These are phyloP conservation scores for Gymnocheta viridis DNA, from an alignment of 2,888 invertebrate genomes.

Conservation along the genomic window DNA sequence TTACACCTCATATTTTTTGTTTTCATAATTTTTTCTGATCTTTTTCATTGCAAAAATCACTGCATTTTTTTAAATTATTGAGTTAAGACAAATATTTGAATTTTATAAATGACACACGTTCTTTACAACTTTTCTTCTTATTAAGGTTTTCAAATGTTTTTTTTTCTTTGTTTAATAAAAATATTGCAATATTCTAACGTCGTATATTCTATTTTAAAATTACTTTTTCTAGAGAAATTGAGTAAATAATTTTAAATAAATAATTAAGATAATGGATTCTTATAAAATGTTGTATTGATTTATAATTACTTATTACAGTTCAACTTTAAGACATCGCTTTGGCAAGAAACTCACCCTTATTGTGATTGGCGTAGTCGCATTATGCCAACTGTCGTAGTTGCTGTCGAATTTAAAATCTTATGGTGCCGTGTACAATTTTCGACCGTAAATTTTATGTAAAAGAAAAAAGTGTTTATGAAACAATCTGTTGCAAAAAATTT, in stretches of 20 bases:
- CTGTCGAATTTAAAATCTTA: no score
- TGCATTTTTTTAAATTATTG: neutral
- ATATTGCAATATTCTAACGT: conserved; percentile 61
- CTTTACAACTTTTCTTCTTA: neutral
- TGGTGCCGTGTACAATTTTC: no score
- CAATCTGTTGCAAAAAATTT: no score
- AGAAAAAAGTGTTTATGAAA: no score
- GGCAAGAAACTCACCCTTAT: no score
- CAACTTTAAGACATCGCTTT: neutral
- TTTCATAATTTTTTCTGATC: conserved; percentile 25
- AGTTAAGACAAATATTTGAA: neutral
- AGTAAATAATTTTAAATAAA: conserved; percentile 47
- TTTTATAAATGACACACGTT: neutral
- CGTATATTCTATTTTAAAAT: conserved; percentile 28
- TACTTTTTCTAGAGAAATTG: conserved; percentile 42
- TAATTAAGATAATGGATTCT: conserved; percentile 51
- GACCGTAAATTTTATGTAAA: no score
- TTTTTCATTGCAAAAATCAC: conserved; percentile 3
- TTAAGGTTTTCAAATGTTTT: neutral
- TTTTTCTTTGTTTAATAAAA: neutral
- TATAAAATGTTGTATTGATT: conserved; percentile 4
- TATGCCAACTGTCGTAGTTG: no score
- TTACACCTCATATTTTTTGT: neutral
- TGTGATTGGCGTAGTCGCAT: no score
- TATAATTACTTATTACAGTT: neutral